phyloP scores from a whole-genome alignment of 2,888 invertebrate species.

The Cantharis lateralis region DNA sequence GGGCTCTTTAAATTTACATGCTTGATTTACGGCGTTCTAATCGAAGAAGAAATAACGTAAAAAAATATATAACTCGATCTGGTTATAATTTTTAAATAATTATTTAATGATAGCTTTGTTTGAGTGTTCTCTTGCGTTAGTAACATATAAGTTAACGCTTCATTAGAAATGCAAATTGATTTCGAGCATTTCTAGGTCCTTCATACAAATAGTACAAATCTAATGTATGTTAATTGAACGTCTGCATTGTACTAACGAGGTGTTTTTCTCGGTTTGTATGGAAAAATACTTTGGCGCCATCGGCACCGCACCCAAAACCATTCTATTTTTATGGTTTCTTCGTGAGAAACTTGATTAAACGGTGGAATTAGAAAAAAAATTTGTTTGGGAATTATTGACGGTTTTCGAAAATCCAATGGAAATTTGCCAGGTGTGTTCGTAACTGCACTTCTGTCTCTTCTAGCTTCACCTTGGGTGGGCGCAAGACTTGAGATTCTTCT shows the following conservation, averaged over 20 bases:
- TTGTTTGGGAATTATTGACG: not conserved
- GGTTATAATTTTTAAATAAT: not conserved
- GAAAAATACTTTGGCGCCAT: conserved; percentile 27
- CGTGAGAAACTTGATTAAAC: not conserved
- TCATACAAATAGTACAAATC: conserved; percentile 17
- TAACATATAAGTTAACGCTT: conserved; percentile 13
- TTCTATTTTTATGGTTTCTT: conserved; percentile 18
- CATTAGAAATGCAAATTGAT: conserved; percentile 24
- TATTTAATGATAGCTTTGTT: conserved; percentile 12
- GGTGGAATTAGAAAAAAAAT: not conserved
- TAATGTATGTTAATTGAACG: conserved; percentile 39
- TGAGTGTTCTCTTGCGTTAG: not conserved
- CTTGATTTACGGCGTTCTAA: not conserved
- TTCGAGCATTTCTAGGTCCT: conserved; percentile 10
- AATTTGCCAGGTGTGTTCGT: not conserved
- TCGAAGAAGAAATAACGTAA: not conserved
- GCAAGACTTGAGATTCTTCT: not conserved
- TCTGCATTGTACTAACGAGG: conserved; percentile 38
- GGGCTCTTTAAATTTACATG: not conserved
- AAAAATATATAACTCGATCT: not conserved
- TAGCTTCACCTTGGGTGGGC: not conserved
- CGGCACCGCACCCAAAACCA: conserved; percentile 12
- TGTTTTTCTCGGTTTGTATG: conserved; percentile 31
- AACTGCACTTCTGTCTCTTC: not conserved
- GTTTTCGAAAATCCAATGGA: not conserved